Conservation (phyloP, 2,797 vertebrate genomes). For the Sarcophilus harrisii region DNA sequence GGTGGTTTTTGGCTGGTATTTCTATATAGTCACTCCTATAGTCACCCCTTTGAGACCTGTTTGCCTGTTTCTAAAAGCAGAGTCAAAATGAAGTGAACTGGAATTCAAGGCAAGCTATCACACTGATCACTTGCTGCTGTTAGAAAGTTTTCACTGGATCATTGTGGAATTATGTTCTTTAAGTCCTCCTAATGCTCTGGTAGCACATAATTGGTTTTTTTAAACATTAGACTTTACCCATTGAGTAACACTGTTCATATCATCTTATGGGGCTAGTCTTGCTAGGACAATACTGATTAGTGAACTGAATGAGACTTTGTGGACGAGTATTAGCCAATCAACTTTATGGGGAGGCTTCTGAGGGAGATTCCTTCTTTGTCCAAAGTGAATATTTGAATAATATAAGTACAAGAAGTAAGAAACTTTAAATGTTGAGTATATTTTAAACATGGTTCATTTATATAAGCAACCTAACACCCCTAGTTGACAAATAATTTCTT, state of each 20-base stretch:
- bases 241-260: not conserved
- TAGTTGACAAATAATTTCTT: not conserved
- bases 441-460: not conserved
- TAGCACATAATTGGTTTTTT: not conserved
- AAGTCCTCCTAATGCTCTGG: not conserved
- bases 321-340: not conserved
- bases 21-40: not conserved
- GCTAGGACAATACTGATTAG: not conserved
- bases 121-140: not conserved
- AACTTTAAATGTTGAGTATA: not conserved
- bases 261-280: not conserved
- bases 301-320: not conserved
- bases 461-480: not conserved
- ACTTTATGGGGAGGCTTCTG: not conserved
- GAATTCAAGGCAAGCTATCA: not conserved
- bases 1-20: not conserved
- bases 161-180: not conserved
- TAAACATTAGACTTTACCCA: not conserved
- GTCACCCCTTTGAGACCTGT: not conserved
- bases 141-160: not conserved
- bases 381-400: not conserved
- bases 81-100: not conserved
- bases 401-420: not conserved
- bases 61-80: not conserved
- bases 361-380: not conserved